Base-by-base conservation (phyloP, 1,140 invertebrate genomes). In the Portunus trituberculatus region DNA sequence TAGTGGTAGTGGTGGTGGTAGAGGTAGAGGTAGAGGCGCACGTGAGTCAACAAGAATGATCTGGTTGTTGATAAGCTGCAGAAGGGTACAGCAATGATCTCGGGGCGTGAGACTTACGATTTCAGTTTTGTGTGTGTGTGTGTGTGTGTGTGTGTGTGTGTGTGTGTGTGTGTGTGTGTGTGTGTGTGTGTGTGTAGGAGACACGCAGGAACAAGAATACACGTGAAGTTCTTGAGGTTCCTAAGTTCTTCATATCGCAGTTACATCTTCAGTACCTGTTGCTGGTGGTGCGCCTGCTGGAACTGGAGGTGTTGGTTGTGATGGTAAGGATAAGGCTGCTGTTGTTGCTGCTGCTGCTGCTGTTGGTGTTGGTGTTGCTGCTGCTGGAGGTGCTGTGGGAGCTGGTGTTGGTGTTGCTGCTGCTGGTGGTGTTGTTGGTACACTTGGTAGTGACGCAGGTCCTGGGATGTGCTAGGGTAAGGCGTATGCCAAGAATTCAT, bases 401-500 rank as follows among this genome's bases (percentile, higher is more conserved):
- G 92, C 2, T 93, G 83, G 14, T 52, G 92, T 12, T 91, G 89
- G 20, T 91, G 89, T 14, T 91, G 45, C 25, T 48, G 46, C 45
- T 91, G 32, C n/a, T 93, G 82, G 25, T 93, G 83, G 2, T 93
- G 45, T 14, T 93, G 92, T 20, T 59, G 52, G 39, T 2, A 39
- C 39, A 39, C 39, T 39, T 39, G 39, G 83, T 93, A 88, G 16
- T 93, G 92, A 14, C 45, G 45, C 29, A 87, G 48, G n/a, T 93
- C 92, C 46, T 93, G 45, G n/a, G 82, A 84, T 31, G 92, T 52
- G 59, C 84, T 93, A 59, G 48, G 20, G 84, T 52, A 93, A 45
- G 92, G 92, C 39, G 83, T 93, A 32, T 93, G 92, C 92, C 92
- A 93, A 32, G 92, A 93, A 93, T 87, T 93, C 92, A 93, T 93